Evolutionary conservation across 2,797 vertebrate species (phyloP).

Genomic region (Enteromius mattozi): DNA sequence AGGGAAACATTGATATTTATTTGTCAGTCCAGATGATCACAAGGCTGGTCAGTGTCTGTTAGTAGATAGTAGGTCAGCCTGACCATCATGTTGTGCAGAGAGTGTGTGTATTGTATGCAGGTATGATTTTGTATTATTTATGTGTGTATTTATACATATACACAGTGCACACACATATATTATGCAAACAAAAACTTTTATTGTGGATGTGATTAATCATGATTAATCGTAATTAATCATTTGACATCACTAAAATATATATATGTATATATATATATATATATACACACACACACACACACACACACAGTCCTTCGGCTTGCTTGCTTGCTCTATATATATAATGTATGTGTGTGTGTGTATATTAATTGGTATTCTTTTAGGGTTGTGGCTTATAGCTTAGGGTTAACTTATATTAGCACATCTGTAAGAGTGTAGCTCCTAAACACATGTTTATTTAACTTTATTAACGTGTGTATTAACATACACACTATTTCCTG

Average conservation of each 20-base stretch:
- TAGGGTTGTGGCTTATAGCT: background rate
- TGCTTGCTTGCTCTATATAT: too few relatives aligned
- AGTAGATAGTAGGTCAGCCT: background rate
- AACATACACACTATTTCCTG: background rate
- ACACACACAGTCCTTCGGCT: too few relatives aligned
- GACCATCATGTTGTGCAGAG: conserved; percentile 7
- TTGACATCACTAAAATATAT: background rate
- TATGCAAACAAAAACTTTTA: too few relatives aligned
- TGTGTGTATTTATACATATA: background rate
- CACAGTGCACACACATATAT: too few relatives aligned
- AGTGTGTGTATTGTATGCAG: background rate
- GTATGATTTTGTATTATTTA: background rate
- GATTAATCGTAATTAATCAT: too few relatives aligned
- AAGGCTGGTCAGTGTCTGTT: background rate
- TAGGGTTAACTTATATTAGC: background rate
- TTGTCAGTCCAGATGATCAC: background rate
- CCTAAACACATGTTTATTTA: background rate
- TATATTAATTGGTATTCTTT: background rate
- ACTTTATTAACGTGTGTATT: background rate
- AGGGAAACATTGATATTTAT: background rate
- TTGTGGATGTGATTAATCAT: too few relatives aligned
- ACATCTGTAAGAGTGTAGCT: background rate
- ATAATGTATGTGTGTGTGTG: too few relatives aligned
- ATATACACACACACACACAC: too few relatives aligned
- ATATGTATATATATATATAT: background rate